Evolutionary conservation across 2,888 invertebrate species (phyloP), one percentile per base, ranked within the genome.

Genomic region (Dasysyrphus albostriatus): DNA sequence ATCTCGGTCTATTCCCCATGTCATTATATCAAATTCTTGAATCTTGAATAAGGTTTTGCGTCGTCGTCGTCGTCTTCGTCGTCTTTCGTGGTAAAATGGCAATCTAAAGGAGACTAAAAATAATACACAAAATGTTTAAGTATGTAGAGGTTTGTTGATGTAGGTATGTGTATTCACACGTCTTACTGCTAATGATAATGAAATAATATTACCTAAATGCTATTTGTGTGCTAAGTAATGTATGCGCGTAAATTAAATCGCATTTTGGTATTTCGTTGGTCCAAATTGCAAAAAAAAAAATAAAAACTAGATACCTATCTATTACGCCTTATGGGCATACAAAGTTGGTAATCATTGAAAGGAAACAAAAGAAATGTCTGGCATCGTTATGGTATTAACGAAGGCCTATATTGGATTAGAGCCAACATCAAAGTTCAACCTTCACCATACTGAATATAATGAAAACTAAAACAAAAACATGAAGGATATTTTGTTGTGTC

Each of bases 61-160:
- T 67, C 63, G n/a, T n/a, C n/a, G n/a, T n/a, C n/a, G n/a, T n/a
- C n/a, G 8, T 67, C 59, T 44, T 54, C 7, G 34, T 67, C 63
- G 8, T 67, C 59, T 44, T 54, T 69, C 42, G 80, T 70, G 75
- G 58, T 75, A 70, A 80, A 67, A 80, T 79, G 70, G 58, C 75
- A 84, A 75, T 72, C 80, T 72, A 12, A n/a, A 12, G 34, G 42
- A 56, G 74, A 75, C 69, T 49, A 44, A 34, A 24, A 37, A 74
- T 65, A 61, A 61, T 42, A 24, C n/a, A 39, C 16, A 47, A 1
- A n/a, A 32, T 32, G 32, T 56, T 29, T 54, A 12, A 10, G 3
- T 5, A 24, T 12, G n/a, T 0, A 8, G n/a, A 56, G 14, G 54
- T 56, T 32, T 5, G 29, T 0, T 9, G 3, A 24, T 24, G 0